A percentile compares a stretch with the other conserved stretches of the same genome.
These are phyloP conservation scores for Eulemur coronatus DNA, from an alignment of 2,797 vertebrate species.

Conservation along the genomic window DNA sequence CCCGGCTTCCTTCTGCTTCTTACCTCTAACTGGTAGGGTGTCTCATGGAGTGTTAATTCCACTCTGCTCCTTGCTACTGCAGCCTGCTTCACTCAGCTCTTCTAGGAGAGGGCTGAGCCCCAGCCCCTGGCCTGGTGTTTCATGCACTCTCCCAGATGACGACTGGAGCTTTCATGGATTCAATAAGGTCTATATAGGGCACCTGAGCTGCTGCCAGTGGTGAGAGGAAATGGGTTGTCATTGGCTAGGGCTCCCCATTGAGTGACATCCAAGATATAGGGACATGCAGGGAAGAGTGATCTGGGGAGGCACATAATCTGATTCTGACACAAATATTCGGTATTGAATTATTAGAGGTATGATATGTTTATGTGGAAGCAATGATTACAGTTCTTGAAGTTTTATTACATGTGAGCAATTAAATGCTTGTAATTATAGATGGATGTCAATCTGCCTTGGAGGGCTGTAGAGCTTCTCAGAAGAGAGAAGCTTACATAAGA, in stretches of 20 bases:
- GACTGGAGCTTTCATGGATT: not conserved
- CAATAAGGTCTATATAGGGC: not conserved
- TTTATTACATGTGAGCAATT: not conserved
- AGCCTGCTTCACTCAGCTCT: not conserved
- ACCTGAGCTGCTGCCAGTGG: not conserved
- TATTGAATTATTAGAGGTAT: not conserved
- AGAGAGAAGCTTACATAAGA: not conserved
- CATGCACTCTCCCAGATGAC: not conserved
- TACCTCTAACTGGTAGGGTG: not conserved
- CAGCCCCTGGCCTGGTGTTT: not conserved
- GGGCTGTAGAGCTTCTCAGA: not conserved
- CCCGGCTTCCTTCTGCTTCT: not conserved
- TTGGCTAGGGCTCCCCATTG: not conserved
- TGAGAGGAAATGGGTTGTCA: not conserved
- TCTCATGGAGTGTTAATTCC: not conserved
- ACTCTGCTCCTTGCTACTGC: rapidly evolving
- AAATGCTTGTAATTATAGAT: not conserved
- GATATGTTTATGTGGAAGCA: not conserved
- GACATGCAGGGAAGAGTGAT: rapidly evolving
- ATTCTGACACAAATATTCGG: not conserved
- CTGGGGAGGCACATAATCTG: not conserved
- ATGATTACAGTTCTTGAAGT: not conserved
- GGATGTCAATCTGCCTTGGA: not conserved
- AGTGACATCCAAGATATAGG: not conserved
- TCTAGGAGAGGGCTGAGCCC: not conserved